Evolutionary conservation across 2,113 vertebrate species (phyloP).

Genomic region (Albula glossodonta): DNA sequence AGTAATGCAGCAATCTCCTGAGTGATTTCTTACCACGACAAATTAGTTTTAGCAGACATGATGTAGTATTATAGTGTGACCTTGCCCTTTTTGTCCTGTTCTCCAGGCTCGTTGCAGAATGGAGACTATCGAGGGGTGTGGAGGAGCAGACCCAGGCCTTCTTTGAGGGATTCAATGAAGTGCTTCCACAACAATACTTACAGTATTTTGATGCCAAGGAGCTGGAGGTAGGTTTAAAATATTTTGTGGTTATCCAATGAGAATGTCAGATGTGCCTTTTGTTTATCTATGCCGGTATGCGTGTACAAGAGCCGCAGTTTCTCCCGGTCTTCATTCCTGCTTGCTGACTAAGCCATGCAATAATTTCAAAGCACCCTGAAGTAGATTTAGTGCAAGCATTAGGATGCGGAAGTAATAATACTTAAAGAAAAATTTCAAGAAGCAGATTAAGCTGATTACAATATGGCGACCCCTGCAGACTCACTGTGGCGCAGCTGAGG

Average conservation of each 20-base stretch:
- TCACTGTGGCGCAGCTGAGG: no score
- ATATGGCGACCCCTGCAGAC: no score
- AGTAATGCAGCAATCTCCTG: no score
- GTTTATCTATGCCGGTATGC: not conserved
- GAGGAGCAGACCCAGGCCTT: slow-evolving; percentile 98
- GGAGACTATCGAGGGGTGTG: slow-evolving; percentile 94
- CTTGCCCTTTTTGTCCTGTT: not conserved
- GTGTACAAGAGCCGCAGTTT: not conserved
- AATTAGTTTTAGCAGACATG: no score
- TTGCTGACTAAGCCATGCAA: no score
- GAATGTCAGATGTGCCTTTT: not conserved
- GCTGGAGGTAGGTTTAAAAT: slow-evolving; percentile 80
- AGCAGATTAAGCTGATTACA: no score
- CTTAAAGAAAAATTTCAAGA: no score
- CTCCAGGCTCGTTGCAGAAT: slow-evolving; percentile 91
- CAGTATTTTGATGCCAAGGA: slow-evolving; percentile 99
- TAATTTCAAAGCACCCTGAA: no score
- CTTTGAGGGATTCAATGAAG: slow-evolving; percentile 98
- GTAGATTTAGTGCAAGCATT: no score
- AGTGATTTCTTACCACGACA: no score
- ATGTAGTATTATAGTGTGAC: not conserved
- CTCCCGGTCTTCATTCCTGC: no score
- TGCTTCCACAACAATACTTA: slow-evolving; percentile 95
- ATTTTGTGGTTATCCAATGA: not conserved
- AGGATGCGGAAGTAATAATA: no score